Conservation (phyloP, 2,888 invertebrate genomes). For the Phania funesta region DNA sequence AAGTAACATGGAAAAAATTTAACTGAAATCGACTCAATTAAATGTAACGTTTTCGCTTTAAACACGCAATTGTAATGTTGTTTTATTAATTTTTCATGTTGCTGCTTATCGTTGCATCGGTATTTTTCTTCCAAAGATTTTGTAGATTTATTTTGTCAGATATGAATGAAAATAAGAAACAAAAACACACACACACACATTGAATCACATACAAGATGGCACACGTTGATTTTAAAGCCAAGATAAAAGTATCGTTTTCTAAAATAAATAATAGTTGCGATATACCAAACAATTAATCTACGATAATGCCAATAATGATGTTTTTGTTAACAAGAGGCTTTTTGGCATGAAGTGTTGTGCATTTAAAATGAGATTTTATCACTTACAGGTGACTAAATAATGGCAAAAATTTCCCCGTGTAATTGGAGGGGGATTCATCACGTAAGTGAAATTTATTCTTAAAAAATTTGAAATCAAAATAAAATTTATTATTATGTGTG, state of each 20-base stretch:
- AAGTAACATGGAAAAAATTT: not conserved
- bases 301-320: slow-evolving; percentile 28
- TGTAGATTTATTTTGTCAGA: slow-evolving; percentile 33
- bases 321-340: slow-evolving; percentile 40
- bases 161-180: not conserved
- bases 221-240: slow-evolving; percentile 60
- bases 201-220: slow-evolving; percentile 38
- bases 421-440: not conserved
- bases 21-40: slow-evolving; percentile 54
- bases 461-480: too few relatives aligned
- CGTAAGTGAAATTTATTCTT: too few relatives aligned
- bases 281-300: not conserved
- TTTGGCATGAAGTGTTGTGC: slow-evolving; percentile 17
- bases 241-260: slow-evolving; percentile 41
- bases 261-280: not conserved
- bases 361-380: slow-evolving; percentile 12
- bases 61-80: slow-evolving; percentile 65
- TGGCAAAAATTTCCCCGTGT: not conserved
- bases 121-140: slow-evolving; percentile 21
- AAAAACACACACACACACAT: not conserved
- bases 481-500: too few relatives aligned
- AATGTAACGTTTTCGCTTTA: slow-evolving; percentile 50
- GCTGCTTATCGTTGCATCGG: not conserved
- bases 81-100: slow-evolving; percentile 22
- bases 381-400: not conserved